Evolutionary conservation across 2,797 vertebrate genomes (phyloP).

Genomic region (Manis pentadactyla): DNA sequence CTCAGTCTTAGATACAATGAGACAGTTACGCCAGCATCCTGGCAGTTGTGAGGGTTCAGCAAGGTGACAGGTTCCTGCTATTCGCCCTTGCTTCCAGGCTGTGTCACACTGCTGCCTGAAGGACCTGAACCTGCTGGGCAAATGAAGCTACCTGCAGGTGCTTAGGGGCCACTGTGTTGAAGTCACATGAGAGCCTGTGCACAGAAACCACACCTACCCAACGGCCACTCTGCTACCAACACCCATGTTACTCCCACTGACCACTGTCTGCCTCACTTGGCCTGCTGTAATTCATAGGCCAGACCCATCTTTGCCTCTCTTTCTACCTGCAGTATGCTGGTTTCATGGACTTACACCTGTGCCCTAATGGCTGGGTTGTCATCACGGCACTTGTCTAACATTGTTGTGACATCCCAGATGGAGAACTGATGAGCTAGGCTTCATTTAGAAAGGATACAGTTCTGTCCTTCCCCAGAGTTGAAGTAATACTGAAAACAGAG

Average conservation of each 20-base stretch:
- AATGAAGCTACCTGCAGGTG: neutral
- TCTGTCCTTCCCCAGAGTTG: neutral
- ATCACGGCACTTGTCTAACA: neutral
- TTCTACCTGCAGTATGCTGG: neutral
- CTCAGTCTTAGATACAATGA: neutral
- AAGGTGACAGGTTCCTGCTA: neutral
- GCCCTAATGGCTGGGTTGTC: neutral
- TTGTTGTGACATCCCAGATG: neutral
- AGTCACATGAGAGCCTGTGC: neutral
- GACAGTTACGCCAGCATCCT: neutral
- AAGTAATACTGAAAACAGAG: neutral
- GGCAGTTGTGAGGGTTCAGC: neutral
- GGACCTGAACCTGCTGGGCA: neutral
- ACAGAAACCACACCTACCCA: neutral
- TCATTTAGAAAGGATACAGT: neutral
- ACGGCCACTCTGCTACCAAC: fast-evolving
- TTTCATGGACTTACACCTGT: neutral
- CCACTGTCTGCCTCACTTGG: neutral
- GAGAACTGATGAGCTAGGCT: neutral
- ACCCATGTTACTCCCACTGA: neutral
- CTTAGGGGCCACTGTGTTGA: neutral
- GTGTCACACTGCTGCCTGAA: neutral
- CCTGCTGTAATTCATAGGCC: neutral
- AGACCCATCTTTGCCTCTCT: neutral
- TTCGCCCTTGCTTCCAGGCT: neutral